Percentiles rank a stretch among this genome's conserved stretches.
Conservation (phyloP, 2,888 invertebrate genomes). For the Torymus auratus region DNA sequence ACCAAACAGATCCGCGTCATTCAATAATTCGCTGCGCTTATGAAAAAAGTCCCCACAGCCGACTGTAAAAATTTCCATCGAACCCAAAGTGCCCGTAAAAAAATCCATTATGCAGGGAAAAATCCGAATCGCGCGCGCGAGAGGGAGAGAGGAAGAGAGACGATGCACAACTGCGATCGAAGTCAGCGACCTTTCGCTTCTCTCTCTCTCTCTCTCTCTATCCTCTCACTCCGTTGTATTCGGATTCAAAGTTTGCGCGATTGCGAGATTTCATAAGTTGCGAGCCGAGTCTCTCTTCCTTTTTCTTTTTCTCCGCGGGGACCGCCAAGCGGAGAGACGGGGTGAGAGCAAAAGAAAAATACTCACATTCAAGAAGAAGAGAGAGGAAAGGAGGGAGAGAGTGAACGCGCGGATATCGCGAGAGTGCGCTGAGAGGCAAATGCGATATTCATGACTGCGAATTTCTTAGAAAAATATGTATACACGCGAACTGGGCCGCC, state of each 20-base stretch:
- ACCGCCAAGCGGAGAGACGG: neutral
- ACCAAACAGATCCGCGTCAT: neutral
- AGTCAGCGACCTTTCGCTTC: neutral
- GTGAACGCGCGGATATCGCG: neutral
- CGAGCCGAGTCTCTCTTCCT: slow-evolving; percentile 6
- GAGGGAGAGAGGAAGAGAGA: no score
- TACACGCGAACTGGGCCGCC: neutral
- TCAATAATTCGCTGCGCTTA: neutral
- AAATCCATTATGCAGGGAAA: neutral
- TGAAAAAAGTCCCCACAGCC: neutral
- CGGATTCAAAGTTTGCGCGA: slow-evolving; percentile 61
- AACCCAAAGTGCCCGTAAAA: no score
- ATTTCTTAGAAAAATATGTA: slow-evolving; percentile 30
- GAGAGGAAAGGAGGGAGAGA: neutral
- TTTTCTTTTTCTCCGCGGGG: slow-evolving; percentile 4
- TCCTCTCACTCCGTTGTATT: slow-evolving; percentile 50
- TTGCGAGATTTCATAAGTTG: slow-evolving; percentile 61
- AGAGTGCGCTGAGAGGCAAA: slow-evolving; percentile 5
- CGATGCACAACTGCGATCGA: no score
- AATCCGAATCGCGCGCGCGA: neutral
- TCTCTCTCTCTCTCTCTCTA: neutral
- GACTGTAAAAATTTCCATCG: no score
- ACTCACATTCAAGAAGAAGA: slow-evolving; percentile 1
- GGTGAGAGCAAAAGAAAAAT: slow-evolving; percentile 11
- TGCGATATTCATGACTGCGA: slow-evolving; percentile 39